Conservation (phyloP, 2,888 invertebrate genomes). For the Philaethria dido region DNA sequence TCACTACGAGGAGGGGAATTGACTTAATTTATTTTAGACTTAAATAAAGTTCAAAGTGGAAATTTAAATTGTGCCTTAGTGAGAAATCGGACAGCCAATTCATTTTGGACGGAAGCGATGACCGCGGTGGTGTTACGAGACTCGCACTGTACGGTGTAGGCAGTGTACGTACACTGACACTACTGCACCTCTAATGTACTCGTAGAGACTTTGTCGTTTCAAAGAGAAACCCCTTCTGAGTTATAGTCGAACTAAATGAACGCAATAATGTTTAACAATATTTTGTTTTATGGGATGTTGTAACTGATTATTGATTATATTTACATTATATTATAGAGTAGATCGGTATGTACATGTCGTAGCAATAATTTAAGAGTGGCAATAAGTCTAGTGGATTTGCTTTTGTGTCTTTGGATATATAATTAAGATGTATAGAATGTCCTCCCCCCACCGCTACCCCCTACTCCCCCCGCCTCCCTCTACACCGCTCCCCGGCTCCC, state of each 20-base stretch:
- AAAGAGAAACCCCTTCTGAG: slow-evolving; percentile 61
- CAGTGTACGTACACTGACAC: too few relatives aligned
- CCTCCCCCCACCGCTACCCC: slow-evolving; percentile 20
- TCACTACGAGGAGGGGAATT: slow-evolving; percentile 59
- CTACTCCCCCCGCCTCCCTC: slow-evolving; percentile 58
- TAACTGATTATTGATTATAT: slow-evolving; percentile 74
- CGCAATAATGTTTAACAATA: slow-evolving; percentile 77
- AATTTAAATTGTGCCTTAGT: slow-evolving; percentile 83
- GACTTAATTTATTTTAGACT: slow-evolving; percentile 73
- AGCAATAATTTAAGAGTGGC: slow-evolving; percentile 82
- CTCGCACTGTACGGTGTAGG: slow-evolving; percentile 65
- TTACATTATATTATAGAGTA: slow-evolving; percentile 68
- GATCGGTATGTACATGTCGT: slow-evolving; percentile 75
- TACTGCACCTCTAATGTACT: slow-evolving; percentile 57
- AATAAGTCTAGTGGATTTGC: slow-evolving; percentile 80
- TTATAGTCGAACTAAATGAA: slow-evolving; percentile 64
- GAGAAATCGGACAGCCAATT: slow-evolving; percentile 71
- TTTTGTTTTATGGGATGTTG: slow-evolving; percentile 80
- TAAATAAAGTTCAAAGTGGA: slow-evolving; percentile 80
- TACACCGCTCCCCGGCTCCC: slow-evolving; percentile 45
- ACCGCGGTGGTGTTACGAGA: slow-evolving; percentile 39
- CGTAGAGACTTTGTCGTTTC: slow-evolving; percentile 55
- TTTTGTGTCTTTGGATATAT: slow-evolving; percentile 69
- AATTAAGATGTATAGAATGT: slow-evolving; percentile 60
- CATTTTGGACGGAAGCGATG: slow-evolving; percentile 58